Conservation (phyloP, 2,888 invertebrate species). For the Zhuqinia jingwanae region DNA sequence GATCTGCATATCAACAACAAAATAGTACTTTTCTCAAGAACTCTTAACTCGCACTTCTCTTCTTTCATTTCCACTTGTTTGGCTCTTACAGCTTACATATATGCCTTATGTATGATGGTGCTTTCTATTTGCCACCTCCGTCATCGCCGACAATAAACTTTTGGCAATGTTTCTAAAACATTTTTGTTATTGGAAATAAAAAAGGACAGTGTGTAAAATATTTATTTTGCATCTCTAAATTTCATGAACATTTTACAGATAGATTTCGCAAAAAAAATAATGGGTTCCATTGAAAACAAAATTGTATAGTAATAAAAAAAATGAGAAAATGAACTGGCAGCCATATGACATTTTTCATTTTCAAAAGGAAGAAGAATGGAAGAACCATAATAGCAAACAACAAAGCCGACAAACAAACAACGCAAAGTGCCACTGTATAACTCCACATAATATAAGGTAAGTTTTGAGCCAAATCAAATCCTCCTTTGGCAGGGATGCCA, state of each 20-base stretch:
- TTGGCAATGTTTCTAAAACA: constrained; percentile 17
- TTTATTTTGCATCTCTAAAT: too few relatives aligned
- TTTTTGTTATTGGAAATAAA: too few relatives aligned
- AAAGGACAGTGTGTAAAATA: too few relatives aligned
- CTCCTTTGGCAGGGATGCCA: constrained; percentile 48
- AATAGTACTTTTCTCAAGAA: neutral
- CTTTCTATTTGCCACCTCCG: too few relatives aligned
- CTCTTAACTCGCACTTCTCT: neutral
- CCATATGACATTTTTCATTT: constrained; percentile 5
- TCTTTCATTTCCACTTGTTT: neutral
- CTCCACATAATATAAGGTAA: neutral
- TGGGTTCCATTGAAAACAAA: too few relatives aligned
- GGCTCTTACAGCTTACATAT: neutral
- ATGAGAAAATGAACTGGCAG: neutral
- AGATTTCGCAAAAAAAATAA: too few relatives aligned
- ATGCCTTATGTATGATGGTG: too few relatives aligned
- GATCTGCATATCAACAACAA: neutral
- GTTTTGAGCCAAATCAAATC: constrained; percentile 2
- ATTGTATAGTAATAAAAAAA: too few relatives aligned
- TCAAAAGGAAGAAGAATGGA: neutral
- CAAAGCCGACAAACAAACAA: too few relatives aligned
- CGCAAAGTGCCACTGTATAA: too few relatives aligned
- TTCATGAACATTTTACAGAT: too few relatives aligned
- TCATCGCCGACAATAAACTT: constrained; percentile 22
- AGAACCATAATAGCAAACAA: neutral